Conservation (phyloP, 1,140 invertebrate genomes). For the Polypedilum pembai region DNA sequence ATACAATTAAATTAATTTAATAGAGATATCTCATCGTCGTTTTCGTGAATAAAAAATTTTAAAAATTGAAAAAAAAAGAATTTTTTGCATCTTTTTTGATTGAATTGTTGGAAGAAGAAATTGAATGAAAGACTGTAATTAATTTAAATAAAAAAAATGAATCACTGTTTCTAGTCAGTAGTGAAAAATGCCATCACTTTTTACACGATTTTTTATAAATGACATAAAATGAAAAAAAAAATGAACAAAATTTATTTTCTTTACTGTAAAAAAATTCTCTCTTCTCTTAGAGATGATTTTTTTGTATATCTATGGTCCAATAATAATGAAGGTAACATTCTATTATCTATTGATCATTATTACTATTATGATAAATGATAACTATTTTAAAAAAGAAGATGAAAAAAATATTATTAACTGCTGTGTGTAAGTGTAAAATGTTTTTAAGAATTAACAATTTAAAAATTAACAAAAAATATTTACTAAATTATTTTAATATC, state of each 20-base stretch:
- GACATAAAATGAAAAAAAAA: constrained; percentile 1
- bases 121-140: constrained; percentile 23
- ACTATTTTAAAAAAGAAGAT: neutral
- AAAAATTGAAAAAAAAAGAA: too few species aligned
- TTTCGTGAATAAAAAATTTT: neutral
- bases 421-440: constrained; percentile 17
- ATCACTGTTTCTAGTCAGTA: constrained; percentile 28
- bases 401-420: neutral
- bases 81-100: constrained; percentile 14
- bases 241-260: neutral
- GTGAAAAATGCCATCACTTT: constrained; percentile 1
- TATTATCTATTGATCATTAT: too few species aligned
- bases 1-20: constrained; percentile 4
- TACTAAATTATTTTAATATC: neutral
- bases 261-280: constrained; percentile 2
- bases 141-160: constrained; percentile 1
- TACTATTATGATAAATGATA: too few species aligned
- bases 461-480: neutral
- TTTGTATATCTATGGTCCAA: constrained; percentile 18
- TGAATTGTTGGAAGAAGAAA: neutral
- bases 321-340: constrained; percentile 3
- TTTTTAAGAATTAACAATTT: neutral
- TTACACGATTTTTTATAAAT: constrained; percentile 19
- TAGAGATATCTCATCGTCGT: neutral
- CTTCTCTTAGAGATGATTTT: constrained; percentile 4